Conservation (phyloP, 2,113 vertebrate species). For the Pteropus alecto region DNA sequence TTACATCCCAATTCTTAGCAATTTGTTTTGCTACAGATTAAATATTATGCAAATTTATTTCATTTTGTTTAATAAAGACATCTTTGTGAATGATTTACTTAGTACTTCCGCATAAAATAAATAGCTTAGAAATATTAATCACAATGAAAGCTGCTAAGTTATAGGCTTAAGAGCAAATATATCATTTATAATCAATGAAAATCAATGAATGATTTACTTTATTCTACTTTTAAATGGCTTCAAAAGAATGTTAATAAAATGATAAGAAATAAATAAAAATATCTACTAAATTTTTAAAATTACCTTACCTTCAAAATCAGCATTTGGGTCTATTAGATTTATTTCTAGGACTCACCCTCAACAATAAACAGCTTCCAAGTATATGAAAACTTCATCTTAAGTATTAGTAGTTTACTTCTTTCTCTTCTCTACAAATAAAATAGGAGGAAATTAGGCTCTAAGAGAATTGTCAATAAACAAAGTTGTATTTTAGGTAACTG, state of each 20-base stretch:
- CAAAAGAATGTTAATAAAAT: not conserved
- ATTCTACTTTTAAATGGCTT: not conserved
- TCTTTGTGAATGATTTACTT: conserved; percentile 50
- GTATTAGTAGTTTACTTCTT: not conserved
- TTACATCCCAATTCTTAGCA: not conserved
- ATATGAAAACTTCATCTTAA: not conserved
- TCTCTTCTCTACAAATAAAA: not conserved
- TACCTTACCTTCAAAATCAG: not conserved
- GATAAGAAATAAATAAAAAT: not conserved
- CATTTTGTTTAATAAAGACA: not conserved
- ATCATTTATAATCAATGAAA: conserved; percentile 54
- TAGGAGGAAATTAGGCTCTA: not conserved
- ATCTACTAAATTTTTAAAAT: not conserved
- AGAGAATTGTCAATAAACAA: not conserved
- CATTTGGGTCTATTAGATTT: not conserved
- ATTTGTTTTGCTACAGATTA: conserved; percentile 14
- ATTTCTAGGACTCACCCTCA: not conserved
- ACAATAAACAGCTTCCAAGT: not conserved
- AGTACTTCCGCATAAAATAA: conserved; percentile 25
- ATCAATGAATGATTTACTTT: conserved; percentile 9
- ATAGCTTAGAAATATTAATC: not conserved
- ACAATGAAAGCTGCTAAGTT: not conserved
- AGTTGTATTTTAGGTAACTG: not conserved
- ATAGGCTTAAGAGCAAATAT: conserved; percentile 38
- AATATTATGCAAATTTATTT: conserved; percentile 1